Percentiles rank a stretch among this genome's conserved stretches.
phyloP scores from a whole-genome alignment of 2,797 vertebrate genomes.

The Anguilla pacifica region DNA sequence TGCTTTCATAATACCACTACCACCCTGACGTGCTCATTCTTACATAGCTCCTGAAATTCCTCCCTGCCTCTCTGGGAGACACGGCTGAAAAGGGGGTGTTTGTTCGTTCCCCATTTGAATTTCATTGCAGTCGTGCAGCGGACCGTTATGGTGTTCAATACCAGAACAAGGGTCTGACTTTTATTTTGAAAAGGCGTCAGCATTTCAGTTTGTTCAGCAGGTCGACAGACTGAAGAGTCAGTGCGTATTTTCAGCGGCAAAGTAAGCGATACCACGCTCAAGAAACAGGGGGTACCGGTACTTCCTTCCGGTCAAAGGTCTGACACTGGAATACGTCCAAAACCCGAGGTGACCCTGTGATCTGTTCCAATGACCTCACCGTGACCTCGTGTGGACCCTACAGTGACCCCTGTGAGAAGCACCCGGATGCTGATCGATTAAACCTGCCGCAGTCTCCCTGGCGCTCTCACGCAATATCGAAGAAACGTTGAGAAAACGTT shows the following conservation, averaged over 20 bases:
- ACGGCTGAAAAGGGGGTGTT: neutral
- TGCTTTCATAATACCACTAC: neutral
- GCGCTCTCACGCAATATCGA: neutral
- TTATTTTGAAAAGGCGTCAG: neutral
- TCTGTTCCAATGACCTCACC: neutral
- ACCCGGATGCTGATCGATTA: neutral
- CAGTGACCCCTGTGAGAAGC: neutral
- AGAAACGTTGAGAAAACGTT: neutral
- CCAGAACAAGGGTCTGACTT: neutral
- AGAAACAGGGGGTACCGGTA: neutral
- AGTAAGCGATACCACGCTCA: neutral
- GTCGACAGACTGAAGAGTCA: neutral
- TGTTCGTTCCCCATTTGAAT: neutral
- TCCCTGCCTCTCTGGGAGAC: neutral
- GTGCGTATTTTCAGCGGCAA: neutral
- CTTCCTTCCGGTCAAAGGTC: neutral
- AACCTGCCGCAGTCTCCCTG: neutral
- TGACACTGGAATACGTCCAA: neutral
- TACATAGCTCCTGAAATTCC: neutral
- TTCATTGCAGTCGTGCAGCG: neutral
- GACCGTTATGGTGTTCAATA: neutral
- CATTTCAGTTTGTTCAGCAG: neutral
- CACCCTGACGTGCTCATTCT: neutral
- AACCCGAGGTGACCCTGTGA: neutral
- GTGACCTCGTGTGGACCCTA: neutral